These are phyloP conservation scores for Leptinotarsa haldemani DNA, from an alignment of 2,888 invertebrate genomes.

Conservation along the genomic window DNA sequence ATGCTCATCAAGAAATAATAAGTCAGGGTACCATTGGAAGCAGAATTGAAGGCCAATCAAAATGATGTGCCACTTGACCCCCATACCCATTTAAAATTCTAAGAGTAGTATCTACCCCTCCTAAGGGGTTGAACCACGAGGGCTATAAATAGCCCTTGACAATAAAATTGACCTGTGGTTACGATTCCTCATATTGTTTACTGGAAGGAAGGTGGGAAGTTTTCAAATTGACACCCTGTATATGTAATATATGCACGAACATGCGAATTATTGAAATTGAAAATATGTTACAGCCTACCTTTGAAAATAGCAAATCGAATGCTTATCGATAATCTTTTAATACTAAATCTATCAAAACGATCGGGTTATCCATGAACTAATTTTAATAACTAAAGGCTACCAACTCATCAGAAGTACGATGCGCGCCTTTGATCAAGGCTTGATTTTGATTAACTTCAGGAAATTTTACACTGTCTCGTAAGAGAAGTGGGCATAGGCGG, in stretches of 20 bases:
- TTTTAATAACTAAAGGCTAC: conserved; percentile 14
- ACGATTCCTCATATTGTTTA: too few relatives aligned
- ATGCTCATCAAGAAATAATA: too few relatives aligned
- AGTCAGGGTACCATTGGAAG: too few relatives aligned
- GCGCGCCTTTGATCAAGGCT: conserved; percentile 18
- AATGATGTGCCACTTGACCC: too few relatives aligned
- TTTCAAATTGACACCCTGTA: neutral
- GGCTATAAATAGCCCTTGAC: too few relatives aligned
- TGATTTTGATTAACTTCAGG: conserved; percentile 16
- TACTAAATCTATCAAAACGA: conserved; percentile 5
- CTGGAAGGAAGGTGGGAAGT: too few relatives aligned
- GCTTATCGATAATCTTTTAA: conserved; percentile 8
- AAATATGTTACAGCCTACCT: neutral
- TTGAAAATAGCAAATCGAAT: conserved; percentile 4
- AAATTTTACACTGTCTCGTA: neutral
- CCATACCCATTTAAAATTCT: too few relatives aligned
- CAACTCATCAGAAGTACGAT: conserved; percentile 13
- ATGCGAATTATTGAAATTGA: neutral
- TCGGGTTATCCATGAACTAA: conserved; percentile 17
- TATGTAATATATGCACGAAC: neutral
- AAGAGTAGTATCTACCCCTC: too few relatives aligned
- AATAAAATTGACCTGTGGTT: too few relatives aligned
- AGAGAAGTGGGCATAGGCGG: neutral
- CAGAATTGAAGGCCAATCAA: too few relatives aligned
- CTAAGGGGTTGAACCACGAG: too few relatives aligned